Base-by-base conservation (phyloP, 2,113 vertebrate genomes). In the Dicentrarchus labrax region DNA sequence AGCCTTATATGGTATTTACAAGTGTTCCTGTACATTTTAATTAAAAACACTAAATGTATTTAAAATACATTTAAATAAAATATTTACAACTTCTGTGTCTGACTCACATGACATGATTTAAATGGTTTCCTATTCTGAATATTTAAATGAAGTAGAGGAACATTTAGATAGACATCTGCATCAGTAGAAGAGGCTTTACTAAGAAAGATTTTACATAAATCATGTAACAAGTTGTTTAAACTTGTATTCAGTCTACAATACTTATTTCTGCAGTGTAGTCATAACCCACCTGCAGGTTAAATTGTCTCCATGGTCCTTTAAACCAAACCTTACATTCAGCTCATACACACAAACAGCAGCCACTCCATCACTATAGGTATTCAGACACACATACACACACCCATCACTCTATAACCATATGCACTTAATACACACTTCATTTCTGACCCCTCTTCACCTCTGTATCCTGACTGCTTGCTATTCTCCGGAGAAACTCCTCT, bases 401-500 rank as follows among this genome's bases (percentile, higher is more conserved):
- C 10, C 16, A 71, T 48, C 78, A 54, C 51, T 64, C 68, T 68
- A 13, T 61, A 87, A 83, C 53, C 67, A 76, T 59, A 84, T 76
- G 68, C 79, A 62, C 60, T 87, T 73, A 85, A 78, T 74, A 68
- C 73, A 89, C 66, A 45, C 79, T 78, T 51, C 72, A 59, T 89
- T 47, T 22, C 61, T 88, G 85, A 90, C 90, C 74, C 86, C 61
- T 81, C 83, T 78, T 80, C 86, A 89, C 89, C 91, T 90, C 84
- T 83, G 86, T 80, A 64, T 87, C 76, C 76, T 48, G 60, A 66
- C 89, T 88, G 78, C 77, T 91, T 94, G 86, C 85, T 90, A 91
- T 91, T 93, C 92, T 86, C 88, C 64, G 45, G 64, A 91, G 84
- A 73, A 79, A 53, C 54, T 84, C 71, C 77, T 87, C 69, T 7